These are phyloP conservation scores for Troglohyphantes excavatus DNA, from an alignment of 2,888 invertebrate genomes.

Conservation along the genomic window DNA sequence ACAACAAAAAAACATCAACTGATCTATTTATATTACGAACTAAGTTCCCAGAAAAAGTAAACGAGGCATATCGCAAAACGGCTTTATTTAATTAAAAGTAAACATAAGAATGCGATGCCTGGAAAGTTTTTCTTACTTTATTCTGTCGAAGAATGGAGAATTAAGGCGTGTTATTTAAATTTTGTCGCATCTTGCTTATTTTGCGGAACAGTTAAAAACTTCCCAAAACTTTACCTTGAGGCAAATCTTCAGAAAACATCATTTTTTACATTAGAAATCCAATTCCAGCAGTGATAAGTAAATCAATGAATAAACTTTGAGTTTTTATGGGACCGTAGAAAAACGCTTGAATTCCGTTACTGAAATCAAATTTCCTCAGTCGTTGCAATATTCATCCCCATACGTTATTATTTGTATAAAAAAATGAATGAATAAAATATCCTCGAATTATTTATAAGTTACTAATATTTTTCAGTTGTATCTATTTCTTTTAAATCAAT, in stretches of 20 bases:
- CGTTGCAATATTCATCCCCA: not conserved
- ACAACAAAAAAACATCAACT: too few relatives aligned
- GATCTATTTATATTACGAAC: too few relatives aligned
- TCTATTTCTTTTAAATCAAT: not conserved
- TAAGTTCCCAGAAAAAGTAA: too few relatives aligned
- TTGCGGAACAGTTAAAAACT: not conserved
- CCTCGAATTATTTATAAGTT: not conserved
- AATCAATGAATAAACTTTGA: not conserved
- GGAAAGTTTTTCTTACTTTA: not conserved
- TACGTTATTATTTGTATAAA: not conserved
- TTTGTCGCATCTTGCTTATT: not conserved
- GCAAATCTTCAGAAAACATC: not conserved
- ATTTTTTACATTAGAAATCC: not conserved
- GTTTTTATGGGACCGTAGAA: not conserved
- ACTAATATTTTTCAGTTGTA: not conserved
- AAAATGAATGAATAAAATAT: not conserved
- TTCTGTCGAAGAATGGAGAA: not conserved
- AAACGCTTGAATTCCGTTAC: not conserved
- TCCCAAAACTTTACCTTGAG: not conserved
- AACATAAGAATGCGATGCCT: not conserved
- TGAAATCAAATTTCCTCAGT: not conserved
- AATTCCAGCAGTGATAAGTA: not conserved
- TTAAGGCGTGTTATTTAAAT: slow-evolving; percentile 6
- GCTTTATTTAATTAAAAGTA: slow-evolving; percentile 12
- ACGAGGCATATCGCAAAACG: not conserved